Percentiles rank a stretch among this genome's conserved stretches.
These are phyloP conservation scores for Psammodynastes pulverulentus DNA, from an alignment of 2,113 vertebrate genomes.

Conservation along the genomic window DNA sequence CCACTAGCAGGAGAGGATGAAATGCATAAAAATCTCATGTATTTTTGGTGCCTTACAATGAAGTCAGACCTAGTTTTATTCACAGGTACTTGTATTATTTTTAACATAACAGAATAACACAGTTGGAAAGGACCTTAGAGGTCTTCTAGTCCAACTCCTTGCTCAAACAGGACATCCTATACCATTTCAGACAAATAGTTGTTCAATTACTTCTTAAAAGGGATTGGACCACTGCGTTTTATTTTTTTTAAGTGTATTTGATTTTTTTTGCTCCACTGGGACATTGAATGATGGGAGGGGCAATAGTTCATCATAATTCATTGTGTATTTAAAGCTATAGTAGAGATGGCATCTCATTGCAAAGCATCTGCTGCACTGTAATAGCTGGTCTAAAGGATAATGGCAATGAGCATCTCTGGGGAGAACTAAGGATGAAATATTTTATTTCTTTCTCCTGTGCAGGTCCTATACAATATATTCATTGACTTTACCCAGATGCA, in stretches of 20 bases:
- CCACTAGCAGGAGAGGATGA: neutral
- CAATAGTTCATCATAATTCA: neutral
- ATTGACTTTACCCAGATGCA: constrained; percentile 87
- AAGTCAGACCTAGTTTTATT: neutral
- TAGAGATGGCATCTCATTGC: neutral
- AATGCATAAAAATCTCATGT: neutral
- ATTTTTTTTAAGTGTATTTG: neutral
- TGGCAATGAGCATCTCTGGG: neutral
- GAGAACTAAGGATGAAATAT: neutral
- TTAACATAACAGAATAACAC: neutral
- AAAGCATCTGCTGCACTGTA: neutral
- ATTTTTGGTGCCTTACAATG: neutral
- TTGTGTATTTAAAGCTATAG: neutral
- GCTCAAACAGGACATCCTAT: neutral
- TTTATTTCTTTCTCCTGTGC: neutral
- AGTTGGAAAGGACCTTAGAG: neutral
- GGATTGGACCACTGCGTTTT: neutral
- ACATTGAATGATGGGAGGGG: neutral
- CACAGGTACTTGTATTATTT: neutral
- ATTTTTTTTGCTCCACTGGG: neutral
- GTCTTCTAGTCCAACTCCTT: neutral
- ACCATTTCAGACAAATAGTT: neutral
- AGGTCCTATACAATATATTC: constrained; percentile 95
- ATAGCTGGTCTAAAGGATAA: neutral
- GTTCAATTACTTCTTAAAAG: neutral